A percentile compares a stretch with the other conserved stretches of the same genome.
phyloP scores from a whole-genome alignment of 2,113 vertebrate genomes.

The Otis tarda region DNA sequence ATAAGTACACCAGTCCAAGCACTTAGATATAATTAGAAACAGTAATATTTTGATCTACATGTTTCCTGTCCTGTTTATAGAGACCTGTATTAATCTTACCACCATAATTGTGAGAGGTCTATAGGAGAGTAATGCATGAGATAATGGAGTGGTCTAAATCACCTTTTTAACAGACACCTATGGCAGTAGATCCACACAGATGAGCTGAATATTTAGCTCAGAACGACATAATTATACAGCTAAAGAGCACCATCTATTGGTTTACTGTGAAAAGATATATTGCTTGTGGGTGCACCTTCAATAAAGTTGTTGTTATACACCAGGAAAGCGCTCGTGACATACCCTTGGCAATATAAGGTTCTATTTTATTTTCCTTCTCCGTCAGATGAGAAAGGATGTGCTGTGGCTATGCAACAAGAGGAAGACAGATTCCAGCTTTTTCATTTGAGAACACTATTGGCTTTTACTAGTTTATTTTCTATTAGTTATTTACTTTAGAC shows the following conservation, averaged over 20 bases:
- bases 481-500: neutral
- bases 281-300: neutral
- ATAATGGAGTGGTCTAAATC: neutral
- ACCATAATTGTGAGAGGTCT: neutral
- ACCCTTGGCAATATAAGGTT: neutral
- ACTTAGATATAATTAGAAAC: neutral
- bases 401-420: neutral
- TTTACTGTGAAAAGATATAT: neutral
- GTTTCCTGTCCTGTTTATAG: neutral
- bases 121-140: neutral
- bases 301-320: neutral
- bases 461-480: neutral
- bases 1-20: neutral
- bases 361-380: neutral
- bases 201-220: neutral
- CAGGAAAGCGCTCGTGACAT: neutral
- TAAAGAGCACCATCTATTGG: conserved; percentile 63
- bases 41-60: neutral
- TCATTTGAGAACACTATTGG: neutral
- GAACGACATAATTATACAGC: conserved; percentile 15
- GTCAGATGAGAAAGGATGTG: neutral
- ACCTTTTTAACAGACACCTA: neutral
- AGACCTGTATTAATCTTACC: neutral
- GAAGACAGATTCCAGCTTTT: neutral
- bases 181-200: neutral